A percentile compares a stretch with the other conserved stretches of the same genome.
phyloP scores from a whole-genome alignment of 1,140 invertebrate species.

The Oscheius sp. region DNA sequence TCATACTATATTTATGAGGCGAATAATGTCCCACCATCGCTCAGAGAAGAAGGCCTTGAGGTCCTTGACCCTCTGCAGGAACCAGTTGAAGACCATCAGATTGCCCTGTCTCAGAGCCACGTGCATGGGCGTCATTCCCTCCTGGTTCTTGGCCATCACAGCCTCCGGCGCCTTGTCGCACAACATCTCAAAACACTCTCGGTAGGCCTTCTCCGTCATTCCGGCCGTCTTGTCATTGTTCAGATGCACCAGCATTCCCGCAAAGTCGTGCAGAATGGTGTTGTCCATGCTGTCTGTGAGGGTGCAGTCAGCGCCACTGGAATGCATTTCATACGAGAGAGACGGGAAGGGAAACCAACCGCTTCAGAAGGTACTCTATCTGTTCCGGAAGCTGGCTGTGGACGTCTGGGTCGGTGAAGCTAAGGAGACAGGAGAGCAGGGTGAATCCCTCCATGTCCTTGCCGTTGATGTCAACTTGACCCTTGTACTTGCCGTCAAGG shows the following conservation, averaged over 20 bases:
- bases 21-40: not conserved
- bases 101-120: constrained; percentile 32
- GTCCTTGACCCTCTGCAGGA: constrained; percentile 14
- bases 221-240: not conserved
- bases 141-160: constrained; percentile 5
- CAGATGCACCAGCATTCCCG: not conserved
- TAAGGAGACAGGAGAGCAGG: constrained; percentile 10
- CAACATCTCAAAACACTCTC: constrained; percentile 24
- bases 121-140: constrained; percentile 28
- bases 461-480: constrained; percentile 65
- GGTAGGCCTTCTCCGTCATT: constrained; percentile 17
- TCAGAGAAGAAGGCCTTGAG: constrained; percentile 2
- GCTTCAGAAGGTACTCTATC: constrained; percentile 24
- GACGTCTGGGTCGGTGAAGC: constrained; percentile 8
- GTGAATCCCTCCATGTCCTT: constrained; percentile 37
- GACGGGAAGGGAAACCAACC: not conserved
- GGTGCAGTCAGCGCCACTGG: constrained; percentile 14
- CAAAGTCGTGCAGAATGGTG: constrained; percentile 18
- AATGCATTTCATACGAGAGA: not conserved
- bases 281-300: constrained; percentile 8
- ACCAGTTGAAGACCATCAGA: constrained; percentile 13
- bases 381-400: constrained; percentile 5
- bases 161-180: not conserved
- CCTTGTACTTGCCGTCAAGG: constrained; percentile 62
- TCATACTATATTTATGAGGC: not conserved